A percentile compares a stretch with the other conserved stretches of the same genome.
These are phyloP conservation scores for Sisyra terminalis DNA, from an alignment of 2,888 invertebrate species.

Conservation along the genomic window DNA sequence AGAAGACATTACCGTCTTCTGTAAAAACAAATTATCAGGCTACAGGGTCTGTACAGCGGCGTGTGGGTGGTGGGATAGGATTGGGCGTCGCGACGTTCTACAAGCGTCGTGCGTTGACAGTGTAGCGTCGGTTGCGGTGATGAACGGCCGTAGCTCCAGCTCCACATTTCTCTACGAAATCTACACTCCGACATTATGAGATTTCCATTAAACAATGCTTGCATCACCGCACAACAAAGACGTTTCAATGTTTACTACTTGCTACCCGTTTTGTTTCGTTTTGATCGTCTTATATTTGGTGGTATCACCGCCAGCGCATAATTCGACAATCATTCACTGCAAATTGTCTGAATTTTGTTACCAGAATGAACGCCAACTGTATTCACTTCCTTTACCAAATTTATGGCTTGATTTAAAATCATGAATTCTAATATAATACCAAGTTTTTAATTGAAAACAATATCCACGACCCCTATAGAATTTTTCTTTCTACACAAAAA, in stretches of 20 bases:
- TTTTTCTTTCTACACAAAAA: too few species aligned
- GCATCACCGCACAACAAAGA: neutral
- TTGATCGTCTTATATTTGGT: too few species aligned
- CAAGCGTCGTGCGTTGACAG: constrained; percentile 5
- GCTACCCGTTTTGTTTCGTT: too few species aligned
- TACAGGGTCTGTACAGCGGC: neutral
- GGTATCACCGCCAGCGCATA: constrained; percentile 1
- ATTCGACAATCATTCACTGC: constrained; percentile 9
- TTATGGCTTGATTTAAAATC: constrained; percentile 1
- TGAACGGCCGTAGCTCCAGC: constrained; percentile 1
- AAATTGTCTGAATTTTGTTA: constrained; percentile 8
- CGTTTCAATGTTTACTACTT: neutral
- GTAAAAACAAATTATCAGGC: constrained; percentile 9
- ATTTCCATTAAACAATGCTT: constrained; percentile 3
- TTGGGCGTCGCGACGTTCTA: neutral
- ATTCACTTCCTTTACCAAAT: constrained; percentile 2
- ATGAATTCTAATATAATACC: neutral
- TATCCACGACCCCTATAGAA: too few species aligned
- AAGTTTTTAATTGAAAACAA: too few species aligned
- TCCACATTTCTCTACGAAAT: neutral
- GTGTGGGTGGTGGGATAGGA: neutral
- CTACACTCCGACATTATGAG: constrained; percentile 1
- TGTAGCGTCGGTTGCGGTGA: constrained; percentile 5
- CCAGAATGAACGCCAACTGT: constrained; percentile 1
- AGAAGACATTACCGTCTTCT: constrained; percentile 9